Conservation (phyloP, 2,888 invertebrate species). For the Drosophila nr. perissopoda region DNA sequence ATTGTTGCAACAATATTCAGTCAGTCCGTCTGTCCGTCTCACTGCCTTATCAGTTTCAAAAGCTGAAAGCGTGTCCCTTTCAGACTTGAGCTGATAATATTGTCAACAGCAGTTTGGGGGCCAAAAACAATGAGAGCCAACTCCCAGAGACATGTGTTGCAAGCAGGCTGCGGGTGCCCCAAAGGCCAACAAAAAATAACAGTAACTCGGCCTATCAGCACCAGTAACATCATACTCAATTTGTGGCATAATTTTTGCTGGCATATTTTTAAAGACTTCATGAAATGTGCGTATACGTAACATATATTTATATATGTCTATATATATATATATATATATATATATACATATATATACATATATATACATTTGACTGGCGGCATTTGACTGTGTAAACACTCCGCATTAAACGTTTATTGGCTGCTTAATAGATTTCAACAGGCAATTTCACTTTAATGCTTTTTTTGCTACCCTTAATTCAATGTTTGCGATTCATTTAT, state of each 20-base stretch:
- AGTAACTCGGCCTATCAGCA: constrained; percentile 25
- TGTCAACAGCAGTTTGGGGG: constrained; percentile 20
- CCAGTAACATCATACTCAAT: constrained; percentile 12
- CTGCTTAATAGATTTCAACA: constrained; percentile 47
- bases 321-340: neutral
- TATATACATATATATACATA: constrained; percentile 9
- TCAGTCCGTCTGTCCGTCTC: neutral
- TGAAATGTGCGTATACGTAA: constrained; percentile 13
- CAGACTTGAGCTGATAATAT: constrained; percentile 41
- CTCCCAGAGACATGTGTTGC: constrained; percentile 17
- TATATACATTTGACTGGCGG: constrained; percentile 23
- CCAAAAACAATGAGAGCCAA: constrained; percentile 30
- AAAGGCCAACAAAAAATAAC: constrained; percentile 1
- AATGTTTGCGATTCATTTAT: constrained; percentile 73
- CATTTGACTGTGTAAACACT: constrained; percentile 35
- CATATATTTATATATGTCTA: neutral
- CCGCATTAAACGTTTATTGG: constrained; percentile 35
- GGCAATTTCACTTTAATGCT: constrained; percentile 49
- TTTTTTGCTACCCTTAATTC: constrained; percentile 38
- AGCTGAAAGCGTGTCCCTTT: constrained; percentile 14
- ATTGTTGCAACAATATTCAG: constrained; percentile 63
- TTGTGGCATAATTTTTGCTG: constrained; percentile 5
- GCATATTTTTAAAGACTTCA: neutral
- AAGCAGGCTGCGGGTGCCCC: constrained; percentile 35
- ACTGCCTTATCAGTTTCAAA: constrained; percentile 28